These are phyloP conservation scores for Rhimphoctona megacephalus DNA, from an alignment of 2,888 invertebrate species.

Conservation along the genomic window DNA sequence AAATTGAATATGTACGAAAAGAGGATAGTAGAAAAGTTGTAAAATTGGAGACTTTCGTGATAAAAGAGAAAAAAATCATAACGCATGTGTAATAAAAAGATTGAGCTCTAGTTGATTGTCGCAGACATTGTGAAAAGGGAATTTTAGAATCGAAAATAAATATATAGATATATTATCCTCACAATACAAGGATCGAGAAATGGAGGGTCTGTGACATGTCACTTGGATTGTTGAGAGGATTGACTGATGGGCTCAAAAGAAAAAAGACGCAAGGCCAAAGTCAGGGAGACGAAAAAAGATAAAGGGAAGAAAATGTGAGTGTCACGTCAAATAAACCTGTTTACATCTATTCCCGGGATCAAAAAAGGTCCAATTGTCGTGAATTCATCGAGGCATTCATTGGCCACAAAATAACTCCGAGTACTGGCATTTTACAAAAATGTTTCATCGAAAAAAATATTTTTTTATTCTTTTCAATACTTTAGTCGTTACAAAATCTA, in stretches of 20 bases:
- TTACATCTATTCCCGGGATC: slow-evolving; percentile 18
- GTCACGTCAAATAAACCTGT: slow-evolving; percentile 11
- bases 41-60: slow-evolving; percentile 12
- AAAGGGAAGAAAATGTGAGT: neutral
- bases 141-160: slow-evolving; percentile 8
- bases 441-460: neutral
- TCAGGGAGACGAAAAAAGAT: slow-evolving; percentile 14
- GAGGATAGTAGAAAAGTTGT: neutral
- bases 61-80: neutral
- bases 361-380: neutral
- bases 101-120: slow-evolving; percentile 23
- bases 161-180: neutral
- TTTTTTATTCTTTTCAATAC: neutral
- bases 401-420: neutral
- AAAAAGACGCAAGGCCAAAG: slow-evolving; percentile 1
- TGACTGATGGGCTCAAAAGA: slow-evolving; percentile 38
- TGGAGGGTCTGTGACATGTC: slow-evolving; percentile 15
- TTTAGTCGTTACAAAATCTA: neutral
- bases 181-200: neutral
- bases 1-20: neutral
- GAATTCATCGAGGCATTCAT: slow-evolving; percentile 14
- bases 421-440: neutral
- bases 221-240: slow-evolving; percentile 24
- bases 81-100: slow-evolving; percentile 30
- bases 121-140: slow-evolving; percentile 17